phyloP scores from a whole-genome alignment of 2,797 vertebrate species.

The Danio choprae region DNA sequence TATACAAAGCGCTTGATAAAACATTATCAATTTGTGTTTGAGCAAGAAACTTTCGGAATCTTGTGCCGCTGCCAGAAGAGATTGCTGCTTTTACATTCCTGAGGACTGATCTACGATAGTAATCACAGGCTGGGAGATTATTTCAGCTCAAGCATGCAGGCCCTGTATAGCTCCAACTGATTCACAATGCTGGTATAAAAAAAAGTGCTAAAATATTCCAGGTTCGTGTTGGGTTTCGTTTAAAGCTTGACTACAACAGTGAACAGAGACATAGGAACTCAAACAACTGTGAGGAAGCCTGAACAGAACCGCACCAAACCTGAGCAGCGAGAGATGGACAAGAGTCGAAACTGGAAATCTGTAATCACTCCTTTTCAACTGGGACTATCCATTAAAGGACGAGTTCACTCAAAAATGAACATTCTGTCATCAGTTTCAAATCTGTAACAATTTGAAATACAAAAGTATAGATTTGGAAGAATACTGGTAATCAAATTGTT shows the following conservation, averaged over 20 bases:
- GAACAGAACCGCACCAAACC: constrained; percentile 41
- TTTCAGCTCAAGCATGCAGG: constrained; percentile 42
- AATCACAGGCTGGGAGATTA: constrained; percentile 49
- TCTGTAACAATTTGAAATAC: neutral
- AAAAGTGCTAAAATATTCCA: constrained; percentile 54
- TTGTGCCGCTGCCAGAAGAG: constrained; percentile 49
- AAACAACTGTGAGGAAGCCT: constrained; percentile 40
- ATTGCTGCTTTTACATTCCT: constrained; percentile 60
- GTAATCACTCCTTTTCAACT: neutral
- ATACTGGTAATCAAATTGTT: neutral
- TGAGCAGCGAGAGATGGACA: constrained; percentile 38
- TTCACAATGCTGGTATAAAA: constrained; percentile 48
- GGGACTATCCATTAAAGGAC: neutral
- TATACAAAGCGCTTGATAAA: constrained; percentile 46
- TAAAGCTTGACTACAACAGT: constrained; percentile 53
- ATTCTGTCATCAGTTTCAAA: neutral
- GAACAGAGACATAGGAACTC: constrained; percentile 34
- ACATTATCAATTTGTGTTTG: constrained; percentile 41
- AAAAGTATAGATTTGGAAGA: neutral
- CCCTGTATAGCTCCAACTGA: neutral
- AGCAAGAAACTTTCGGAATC: constrained; percentile 40
- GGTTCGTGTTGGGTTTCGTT: constrained; percentile 37
- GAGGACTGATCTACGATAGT: constrained; percentile 59
- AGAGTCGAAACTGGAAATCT: constrained; percentile 29
- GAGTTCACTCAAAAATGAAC: neutral